A percentile compares a stretch with the other conserved stretches of the same genome.
Evolutionary conservation across 1,140 invertebrate species (phyloP).

Genomic region (Drosophila grimshawi): DNA sequence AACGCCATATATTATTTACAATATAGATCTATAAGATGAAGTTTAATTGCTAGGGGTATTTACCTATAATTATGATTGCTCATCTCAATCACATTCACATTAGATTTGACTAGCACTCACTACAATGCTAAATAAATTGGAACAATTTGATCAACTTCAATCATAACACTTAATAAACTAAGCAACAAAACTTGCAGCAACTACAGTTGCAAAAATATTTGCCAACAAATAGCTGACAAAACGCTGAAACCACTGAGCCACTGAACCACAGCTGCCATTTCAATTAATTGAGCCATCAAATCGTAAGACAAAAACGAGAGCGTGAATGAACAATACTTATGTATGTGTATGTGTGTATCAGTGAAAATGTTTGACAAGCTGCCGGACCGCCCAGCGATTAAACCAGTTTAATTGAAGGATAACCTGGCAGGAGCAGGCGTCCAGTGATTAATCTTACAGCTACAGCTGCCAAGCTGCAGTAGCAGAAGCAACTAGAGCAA

Average conservation of each 20-base stretch:
- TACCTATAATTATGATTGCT: conserved; percentile 11
- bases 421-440: conserved; percentile 23
- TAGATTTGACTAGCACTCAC: conserved; percentile 1
- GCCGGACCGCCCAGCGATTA: conserved; percentile 21
- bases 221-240: conserved; percentile 2
- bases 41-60: background rate
- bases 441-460: conserved; percentile 10
- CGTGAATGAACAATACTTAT: background rate
- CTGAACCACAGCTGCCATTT: background rate
- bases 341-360: background rate
- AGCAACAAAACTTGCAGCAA: conserved; percentile 20
- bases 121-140: conserved; percentile 22
- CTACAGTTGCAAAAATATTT: conserved; percentile 5
- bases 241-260: background rate
- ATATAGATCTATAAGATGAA: background rate
- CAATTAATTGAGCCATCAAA: conserved; percentile 35
- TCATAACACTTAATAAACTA: conserved; percentile 59
- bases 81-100: conserved; percentile 13
- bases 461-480: background rate
- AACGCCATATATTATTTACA: background rate
- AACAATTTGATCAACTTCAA: conserved; percentile 29
- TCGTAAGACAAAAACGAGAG: conserved; percentile 8
- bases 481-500: background rate
- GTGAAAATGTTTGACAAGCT: conserved; percentile 27
- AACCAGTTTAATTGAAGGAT: conserved; percentile 39